Base-by-base conservation (phyloP, 2,888 invertebrate genomes). In the Trichogramma evanescens region DNA sequence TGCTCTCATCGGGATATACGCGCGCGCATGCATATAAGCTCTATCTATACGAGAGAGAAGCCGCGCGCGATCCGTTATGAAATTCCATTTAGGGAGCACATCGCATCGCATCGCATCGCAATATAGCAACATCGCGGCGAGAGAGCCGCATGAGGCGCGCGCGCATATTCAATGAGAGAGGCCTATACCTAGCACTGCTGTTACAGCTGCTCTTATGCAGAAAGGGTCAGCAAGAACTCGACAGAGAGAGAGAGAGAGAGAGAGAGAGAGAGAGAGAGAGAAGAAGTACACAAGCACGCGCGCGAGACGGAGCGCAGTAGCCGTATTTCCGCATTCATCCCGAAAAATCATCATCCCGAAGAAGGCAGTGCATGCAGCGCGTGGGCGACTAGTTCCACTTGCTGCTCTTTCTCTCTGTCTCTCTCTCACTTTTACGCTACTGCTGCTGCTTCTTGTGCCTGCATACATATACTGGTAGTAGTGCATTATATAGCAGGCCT, bases 351-450 rank as follows among this genome's bases (percentile, higher is more conserved):
- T 10, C 44, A 10, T 45, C 44, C 54, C 7, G 54, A 13, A 38
- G 53, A 43, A 43, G 43, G 38, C 5, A 38, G 5, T 9, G 44
- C 48, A 10, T 26, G 26, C 13, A 13, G 13, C 49, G 70, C 68
- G 71, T 68, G 68, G 69, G 70, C 65, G 70, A 48, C 56, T 56
- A 53, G 63, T 50, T 51, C 46, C 48, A 59, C 58, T 56, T 54
- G 63, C 62, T 54, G 50, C 55, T 26, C 58, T 49, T 52, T 59
- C 43, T 9, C 49, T 3, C 26, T 13, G 1, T 13, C 13, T 26
- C 26, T 26, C 26, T 26, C 26, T 26, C 26, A 26, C 26, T 26
- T 26, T 26, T 26, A 26, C 26, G 26, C 26, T 26, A 26, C 26
- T 26, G 26, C 56, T 26, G 50, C 4, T 38, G 26, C 48, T 50